Percentiles rank a stretch among this genome's conserved stretches.
phyloP scores from a whole-genome alignment of 2,797 vertebrate genomes.

The Gymnodraco acuticeps region DNA sequence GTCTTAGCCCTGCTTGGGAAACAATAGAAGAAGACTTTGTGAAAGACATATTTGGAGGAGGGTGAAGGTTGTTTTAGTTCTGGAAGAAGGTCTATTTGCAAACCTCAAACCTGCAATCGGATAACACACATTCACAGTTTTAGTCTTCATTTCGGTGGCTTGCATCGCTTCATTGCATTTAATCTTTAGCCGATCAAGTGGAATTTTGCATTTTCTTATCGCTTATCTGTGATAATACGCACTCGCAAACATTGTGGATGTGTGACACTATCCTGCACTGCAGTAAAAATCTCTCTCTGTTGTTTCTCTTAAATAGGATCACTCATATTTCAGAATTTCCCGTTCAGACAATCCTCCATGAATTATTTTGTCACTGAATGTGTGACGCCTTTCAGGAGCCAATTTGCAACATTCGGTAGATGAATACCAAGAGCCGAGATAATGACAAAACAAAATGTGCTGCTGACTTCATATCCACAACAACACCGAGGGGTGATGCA shows the following conservation, averaged over 20 bases:
- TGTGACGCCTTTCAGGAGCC: slow-evolving; percentile 81
- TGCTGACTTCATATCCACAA: slow-evolving; percentile 80
- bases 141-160: slow-evolving; percentile 25
- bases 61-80: slow-evolving; percentile 41
- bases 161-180: slow-evolving; percentile 31
- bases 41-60: slow-evolving; percentile 13
- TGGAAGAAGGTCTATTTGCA: slow-evolving; percentile 9
- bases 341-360: slow-evolving; percentile 75
- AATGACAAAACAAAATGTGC: slow-evolving; percentile 84
- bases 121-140: slow-evolving; percentile 37
- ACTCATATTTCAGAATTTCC: slow-evolving; percentile 68
- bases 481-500: slow-evolving; percentile 82
- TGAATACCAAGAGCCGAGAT: slow-evolving; percentile 77
- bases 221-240: slow-evolving; percentile 59
- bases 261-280: slow-evolving; percentile 67
- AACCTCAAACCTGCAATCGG: slow-evolving; percentile 50
- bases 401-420: slow-evolving; percentile 82
- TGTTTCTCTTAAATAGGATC: slow-evolving; percentile 73
- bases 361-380: slow-evolving; percentile 73
- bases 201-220: slow-evolving; percentile 61
- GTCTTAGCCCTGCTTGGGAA: slow-evolving; percentile 64
- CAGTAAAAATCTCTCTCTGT: slow-evolving; percentile 54
- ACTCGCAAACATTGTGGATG: slow-evolving; percentile 46
- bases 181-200: slow-evolving; percentile 56
- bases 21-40: slow-evolving; percentile 45